These are phyloP conservation scores for Epinephelus coioides DNA, from an alignment of 2,797 vertebrate species.

Conservation along the genomic window DNA sequence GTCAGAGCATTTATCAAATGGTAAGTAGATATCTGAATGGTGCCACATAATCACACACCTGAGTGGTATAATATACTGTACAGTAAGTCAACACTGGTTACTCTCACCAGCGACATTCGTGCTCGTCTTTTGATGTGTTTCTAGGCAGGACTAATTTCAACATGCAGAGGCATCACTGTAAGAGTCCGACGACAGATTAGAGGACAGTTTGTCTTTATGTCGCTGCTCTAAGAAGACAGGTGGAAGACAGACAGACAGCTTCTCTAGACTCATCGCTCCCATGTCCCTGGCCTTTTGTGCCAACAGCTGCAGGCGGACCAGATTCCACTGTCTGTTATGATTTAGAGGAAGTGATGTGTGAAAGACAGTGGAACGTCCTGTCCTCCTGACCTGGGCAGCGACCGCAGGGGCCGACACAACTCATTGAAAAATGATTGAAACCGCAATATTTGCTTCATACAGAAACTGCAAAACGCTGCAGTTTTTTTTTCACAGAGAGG, in stretches of 20 bases:
- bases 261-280: conserved; percentile 33
- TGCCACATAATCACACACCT: conserved; percentile 23
- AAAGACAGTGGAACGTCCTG: conserved; percentile 54
- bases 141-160: neutral
- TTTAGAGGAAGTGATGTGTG: conserved; percentile 66
- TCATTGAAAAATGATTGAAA: neutral
- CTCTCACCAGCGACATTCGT: neutral
- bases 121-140: neutral
- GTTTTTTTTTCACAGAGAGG: neutral
- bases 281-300: conserved; percentile 44
- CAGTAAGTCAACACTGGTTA: neutral
- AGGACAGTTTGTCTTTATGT: neutral
- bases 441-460: conserved; percentile 1
- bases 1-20: conserved; percentile 31
- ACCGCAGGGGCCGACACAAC: conserved; percentile 18
- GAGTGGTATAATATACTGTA: conserved; percentile 5
- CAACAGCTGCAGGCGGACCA: conserved; percentile 57
- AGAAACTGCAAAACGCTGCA: conserved; percentile 7
- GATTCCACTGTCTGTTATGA: conserved; percentile 66
- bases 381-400: conserved; percentile 54
- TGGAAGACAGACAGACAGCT: conserved; percentile 34
- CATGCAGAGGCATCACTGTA: neutral
- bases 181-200: neutral
- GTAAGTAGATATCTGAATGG: conserved; percentile 25
- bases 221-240: conserved; percentile 25